These are phyloP conservation scores for Zoanthus sansibaricus DNA, from an alignment of 92 coral and sea anemone genomes.

Conservation along the genomic window DNA sequence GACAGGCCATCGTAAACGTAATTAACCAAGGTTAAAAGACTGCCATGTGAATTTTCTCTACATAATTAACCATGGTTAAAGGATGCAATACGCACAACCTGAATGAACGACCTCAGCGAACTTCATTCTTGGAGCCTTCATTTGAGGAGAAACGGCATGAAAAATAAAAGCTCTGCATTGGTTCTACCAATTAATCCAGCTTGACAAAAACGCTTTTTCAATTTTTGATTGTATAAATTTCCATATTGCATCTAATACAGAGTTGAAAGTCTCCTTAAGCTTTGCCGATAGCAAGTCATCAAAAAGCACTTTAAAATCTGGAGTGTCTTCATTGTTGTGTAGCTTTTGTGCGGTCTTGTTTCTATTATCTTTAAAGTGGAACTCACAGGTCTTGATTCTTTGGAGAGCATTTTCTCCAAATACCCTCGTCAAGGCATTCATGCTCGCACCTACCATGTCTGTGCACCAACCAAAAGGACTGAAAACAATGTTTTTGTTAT, in stretches of 20 bases:
- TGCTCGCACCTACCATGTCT: constrained; percentile 49
- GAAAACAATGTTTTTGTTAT: constrained; percentile 19
- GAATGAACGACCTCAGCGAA: constrained; percentile 63
- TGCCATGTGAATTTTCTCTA: too few relatives aligned
- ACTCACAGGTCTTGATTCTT: constrained; percentile 9
- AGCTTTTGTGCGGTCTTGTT: constrained; percentile 45
- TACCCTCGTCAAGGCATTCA: not conserved
- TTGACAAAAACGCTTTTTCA: constrained; percentile 47
- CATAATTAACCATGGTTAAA: too few relatives aligned
- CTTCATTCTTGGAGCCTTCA: constrained; percentile 58
- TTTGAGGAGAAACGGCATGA: constrained; percentile 40
- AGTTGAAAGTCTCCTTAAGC: constrained; percentile 31
- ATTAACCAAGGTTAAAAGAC: too few relatives aligned
- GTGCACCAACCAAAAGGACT: constrained; percentile 65
- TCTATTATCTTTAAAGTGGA: too few relatives aligned
- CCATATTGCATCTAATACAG: constrained; percentile 24
- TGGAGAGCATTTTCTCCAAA: constrained; percentile 50
- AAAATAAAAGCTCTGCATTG: constrained; percentile 14
- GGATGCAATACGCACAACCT: constrained; percentile 37
- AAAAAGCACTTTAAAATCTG: constrained; percentile 18
- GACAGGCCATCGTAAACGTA: too few relatives aligned
- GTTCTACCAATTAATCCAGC: constrained; percentile 57
- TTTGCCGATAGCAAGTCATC: constrained; percentile 35
- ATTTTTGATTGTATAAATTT: constrained; percentile 46
- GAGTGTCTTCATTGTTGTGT: constrained; percentile 11